Conservation (phyloP, 2,888 invertebrate genomes). For the Agonopterix heracliana region DNA sequence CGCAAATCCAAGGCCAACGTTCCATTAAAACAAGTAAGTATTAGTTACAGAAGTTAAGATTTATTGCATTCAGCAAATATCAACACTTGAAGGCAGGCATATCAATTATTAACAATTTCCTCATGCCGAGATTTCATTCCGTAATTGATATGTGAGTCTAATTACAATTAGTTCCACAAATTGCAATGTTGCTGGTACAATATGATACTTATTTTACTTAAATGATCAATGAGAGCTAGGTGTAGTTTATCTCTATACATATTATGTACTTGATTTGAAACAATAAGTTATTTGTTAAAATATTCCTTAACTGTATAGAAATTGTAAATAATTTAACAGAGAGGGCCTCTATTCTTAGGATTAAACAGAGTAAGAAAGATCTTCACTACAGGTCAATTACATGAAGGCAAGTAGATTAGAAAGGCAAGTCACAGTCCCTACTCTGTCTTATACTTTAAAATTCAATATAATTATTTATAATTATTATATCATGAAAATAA, state of each 20-base stretch:
- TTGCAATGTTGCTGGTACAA: slow-evolving; percentile 11
- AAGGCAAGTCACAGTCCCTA: slow-evolving; percentile 61
- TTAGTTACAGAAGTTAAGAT: slow-evolving; percentile 21
- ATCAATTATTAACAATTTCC: slow-evolving; percentile 36
- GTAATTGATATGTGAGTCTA: slow-evolving; percentile 46
- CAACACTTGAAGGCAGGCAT: slow-evolving; percentile 33
- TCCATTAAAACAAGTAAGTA: slow-evolving; percentile 24
- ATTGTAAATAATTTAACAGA: slow-evolving; percentile 35
- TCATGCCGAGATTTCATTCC: slow-evolving; percentile 26
- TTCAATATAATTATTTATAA: slow-evolving; percentile 36
- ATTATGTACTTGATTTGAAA: slow-evolving; percentile 20
- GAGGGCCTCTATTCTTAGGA: slow-evolving; percentile 24
- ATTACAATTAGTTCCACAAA: slow-evolving; percentile 28
- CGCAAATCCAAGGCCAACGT: slow-evolving; percentile 3
- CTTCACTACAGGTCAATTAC: slow-evolving; percentile 38
- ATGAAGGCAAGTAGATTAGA: slow-evolving; percentile 59
- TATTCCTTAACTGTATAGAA: slow-evolving; percentile 3
- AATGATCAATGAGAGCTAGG: slow-evolving; percentile 20
- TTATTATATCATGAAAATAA: slow-evolving; percentile 56
- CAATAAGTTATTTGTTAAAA: slow-evolving; percentile 31
- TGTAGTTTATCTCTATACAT: slow-evolving; percentile 9
- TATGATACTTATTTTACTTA: slow-evolving; percentile 9
- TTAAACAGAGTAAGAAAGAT: slow-evolving; percentile 34
- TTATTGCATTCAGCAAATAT: slow-evolving; percentile 40
- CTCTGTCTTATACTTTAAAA: slow-evolving; percentile 38